These are phyloP conservation scores for Lethocerus indicus DNA, from an alignment of 1,140 invertebrate species.

Conservation along the genomic window DNA sequence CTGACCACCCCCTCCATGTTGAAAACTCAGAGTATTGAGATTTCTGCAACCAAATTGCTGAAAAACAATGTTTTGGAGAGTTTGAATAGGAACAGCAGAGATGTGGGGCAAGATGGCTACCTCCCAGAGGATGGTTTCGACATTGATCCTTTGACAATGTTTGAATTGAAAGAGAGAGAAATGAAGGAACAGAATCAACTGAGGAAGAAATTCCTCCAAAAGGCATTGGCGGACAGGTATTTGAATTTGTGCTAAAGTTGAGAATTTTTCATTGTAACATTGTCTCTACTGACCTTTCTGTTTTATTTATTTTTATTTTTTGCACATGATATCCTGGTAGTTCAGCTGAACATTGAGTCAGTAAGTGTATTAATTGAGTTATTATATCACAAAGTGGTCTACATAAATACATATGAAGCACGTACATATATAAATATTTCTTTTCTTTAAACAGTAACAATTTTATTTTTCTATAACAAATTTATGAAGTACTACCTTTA, in stretches of 20 bases:
- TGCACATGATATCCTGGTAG: background rate
- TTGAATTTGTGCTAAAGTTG: background rate
- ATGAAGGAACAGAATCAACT: constrained; percentile 1
- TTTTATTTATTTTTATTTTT: background rate
- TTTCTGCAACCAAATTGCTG: too few relatives aligned
- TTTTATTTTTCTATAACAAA: too few relatives aligned
- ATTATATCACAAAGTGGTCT: background rate
- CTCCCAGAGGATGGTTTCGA: too few relatives aligned
- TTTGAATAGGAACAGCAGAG: too few relatives aligned
- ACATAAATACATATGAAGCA: too few relatives aligned
- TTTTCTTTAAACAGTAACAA: too few relatives aligned
- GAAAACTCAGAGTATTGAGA: too few relatives aligned
- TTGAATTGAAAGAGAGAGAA: background rate
- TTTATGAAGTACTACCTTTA: too few relatives aligned
- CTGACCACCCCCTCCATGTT: too few relatives aligned
- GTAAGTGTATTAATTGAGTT: background rate
- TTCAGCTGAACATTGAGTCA: background rate
- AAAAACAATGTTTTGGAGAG: too few relatives aligned
- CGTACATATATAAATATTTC: too few relatives aligned
- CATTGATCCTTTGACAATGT: background rate
- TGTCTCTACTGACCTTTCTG: background rate
- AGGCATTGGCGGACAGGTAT: background rate
- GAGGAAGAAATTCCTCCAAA: background rate
- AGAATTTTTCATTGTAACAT: background rate
- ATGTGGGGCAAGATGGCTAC: too few relatives aligned